Evolutionary conservation across 2,888 invertebrate genomes (phyloP).

Genomic region (Aphodius sticticus): DNA sequence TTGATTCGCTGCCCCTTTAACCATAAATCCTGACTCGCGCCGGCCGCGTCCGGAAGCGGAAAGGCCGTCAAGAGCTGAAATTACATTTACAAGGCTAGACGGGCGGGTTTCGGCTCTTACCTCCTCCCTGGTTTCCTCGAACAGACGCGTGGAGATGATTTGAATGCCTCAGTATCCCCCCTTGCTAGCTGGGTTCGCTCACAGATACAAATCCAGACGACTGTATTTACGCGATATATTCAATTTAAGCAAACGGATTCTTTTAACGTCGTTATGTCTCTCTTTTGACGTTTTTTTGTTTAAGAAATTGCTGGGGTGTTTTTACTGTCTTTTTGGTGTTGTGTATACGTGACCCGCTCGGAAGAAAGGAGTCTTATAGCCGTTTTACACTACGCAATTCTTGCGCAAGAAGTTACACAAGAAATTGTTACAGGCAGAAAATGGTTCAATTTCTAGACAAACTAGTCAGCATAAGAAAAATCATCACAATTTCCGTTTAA

Average conservation of each 20-base stretch:
- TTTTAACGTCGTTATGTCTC: neutral
- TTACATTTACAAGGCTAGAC: conserved; percentile 46
- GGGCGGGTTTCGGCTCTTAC: neutral
- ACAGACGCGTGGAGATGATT: conserved; percentile 4
- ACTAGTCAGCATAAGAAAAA: no score
- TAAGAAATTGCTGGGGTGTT: no score
- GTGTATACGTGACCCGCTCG: no score
- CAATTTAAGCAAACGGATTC: neutral
- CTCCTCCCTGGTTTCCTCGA: neutral
- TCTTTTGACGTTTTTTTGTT: no score
- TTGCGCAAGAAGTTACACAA: no score
- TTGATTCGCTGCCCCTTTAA: conserved; percentile 40
- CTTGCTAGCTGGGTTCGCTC: neutral
- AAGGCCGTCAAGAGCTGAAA: conserved; percentile 44
- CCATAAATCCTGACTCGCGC: conserved; percentile 42
- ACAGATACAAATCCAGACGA: neutral
- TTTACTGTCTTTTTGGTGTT: no score
- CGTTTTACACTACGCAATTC: no score
- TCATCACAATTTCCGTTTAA: no score
- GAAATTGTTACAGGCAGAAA: no score
- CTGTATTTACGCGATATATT: neutral
- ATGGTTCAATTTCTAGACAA: no score
- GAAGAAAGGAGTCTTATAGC: no score
- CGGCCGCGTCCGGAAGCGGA: conserved; percentile 43
- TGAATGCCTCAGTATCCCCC: neutral